Evolutionary conservation across 2,797 vertebrate species (phyloP).

Genomic region (Telmatherina bonti): DNA sequence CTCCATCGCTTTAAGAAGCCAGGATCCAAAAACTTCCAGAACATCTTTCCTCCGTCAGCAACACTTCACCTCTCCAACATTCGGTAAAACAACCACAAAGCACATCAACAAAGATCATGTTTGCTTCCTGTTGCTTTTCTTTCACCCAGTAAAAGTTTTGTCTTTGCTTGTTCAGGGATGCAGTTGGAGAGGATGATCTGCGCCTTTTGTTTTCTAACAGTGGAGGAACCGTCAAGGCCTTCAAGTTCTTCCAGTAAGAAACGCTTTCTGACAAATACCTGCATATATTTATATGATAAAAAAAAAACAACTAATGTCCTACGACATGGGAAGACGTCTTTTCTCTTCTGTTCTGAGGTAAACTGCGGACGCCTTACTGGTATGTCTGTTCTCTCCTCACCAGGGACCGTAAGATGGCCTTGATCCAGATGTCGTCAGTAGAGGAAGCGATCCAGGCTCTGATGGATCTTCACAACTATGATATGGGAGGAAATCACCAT

Average conservation of each 20-base stretch:
- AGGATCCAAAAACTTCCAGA: conserved; percentile 98
- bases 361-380: neutral
- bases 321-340: neutral
- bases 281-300: too few relatives aligned
- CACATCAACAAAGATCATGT: neutral
- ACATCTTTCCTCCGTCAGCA: conserved; percentile 97
- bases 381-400: conserved; percentile 1
- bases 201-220: conserved; percentile 95
- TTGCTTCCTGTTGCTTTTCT: neutral
- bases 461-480: conserved; percentile 99
- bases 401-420: conserved; percentile 98
- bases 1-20: conserved; percentile 99
- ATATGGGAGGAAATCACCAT: conserved; percentile 97
- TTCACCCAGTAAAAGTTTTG: neutral
- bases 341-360: neutral
- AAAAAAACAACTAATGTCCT: too few relatives aligned
- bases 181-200: conserved; percentile 94
- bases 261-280: too few relatives aligned
- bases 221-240: conserved; percentile 96
- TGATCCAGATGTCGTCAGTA: conserved; percentile 97
- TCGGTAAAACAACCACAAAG: conserved; percentile 81
- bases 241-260: conserved; percentile 99
- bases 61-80: conserved; percentile 98
- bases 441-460: conserved; percentile 97
- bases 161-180: conserved; percentile 83